Conservation (phyloP, 2,113 vertebrate species). For the Synchiropus splendidus region DNA sequence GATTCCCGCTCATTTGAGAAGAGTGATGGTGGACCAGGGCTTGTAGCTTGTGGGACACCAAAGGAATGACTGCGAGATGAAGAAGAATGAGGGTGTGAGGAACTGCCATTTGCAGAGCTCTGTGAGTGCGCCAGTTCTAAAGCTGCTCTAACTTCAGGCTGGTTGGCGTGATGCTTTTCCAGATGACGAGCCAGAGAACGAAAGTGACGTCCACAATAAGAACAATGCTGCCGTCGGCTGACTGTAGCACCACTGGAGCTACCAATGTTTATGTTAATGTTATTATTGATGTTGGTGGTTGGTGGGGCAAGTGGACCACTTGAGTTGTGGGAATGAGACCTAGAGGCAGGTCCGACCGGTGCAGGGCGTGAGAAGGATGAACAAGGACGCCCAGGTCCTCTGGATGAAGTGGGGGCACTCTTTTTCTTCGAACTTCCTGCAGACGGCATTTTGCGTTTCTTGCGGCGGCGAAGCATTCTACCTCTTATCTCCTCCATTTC, state of each 20-base stretch:
- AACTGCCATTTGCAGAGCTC: slow-evolving; percentile 36
- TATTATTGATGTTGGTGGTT: slow-evolving; percentile 70
- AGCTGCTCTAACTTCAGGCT: slow-evolving; percentile 61
- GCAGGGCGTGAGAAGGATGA: slow-evolving; percentile 54
- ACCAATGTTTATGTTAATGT: slow-evolving; percentile 70
- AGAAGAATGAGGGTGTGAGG: slow-evolving; percentile 35
- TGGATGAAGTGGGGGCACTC: slow-evolving; percentile 14
- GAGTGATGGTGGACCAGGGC: slow-evolving; percentile 46
- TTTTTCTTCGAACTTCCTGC: slow-evolving; percentile 50
- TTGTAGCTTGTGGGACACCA: slow-evolving; percentile 45
- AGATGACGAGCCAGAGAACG: slow-evolving; percentile 68
- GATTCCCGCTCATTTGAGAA: slow-evolving; percentile 58
- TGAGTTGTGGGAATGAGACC: slow-evolving; percentile 37
- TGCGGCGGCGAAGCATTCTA: slow-evolving; percentile 63
- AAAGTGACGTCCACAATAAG: slow-evolving; percentile 65
- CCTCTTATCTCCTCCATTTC: slow-evolving; percentile 65
- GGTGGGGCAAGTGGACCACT: slow-evolving; percentile 48
- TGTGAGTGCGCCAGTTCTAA: slow-evolving; percentile 64
- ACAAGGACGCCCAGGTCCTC: slow-evolving; percentile 52
- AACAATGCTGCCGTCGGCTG: slow-evolving; percentile 63
- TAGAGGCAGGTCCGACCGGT: slow-evolving; percentile 25
- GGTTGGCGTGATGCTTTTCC: slow-evolving; percentile 68
- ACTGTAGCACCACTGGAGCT: slow-evolving; percentile 38
- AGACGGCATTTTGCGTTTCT: slow-evolving; percentile 56
- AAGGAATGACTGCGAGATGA: slow-evolving; percentile 51